Percentiles rank a stretch among this genome's conserved stretches.
These are phyloP conservation scores for Philopotamus ludificatus DNA, from an alignment of 1,140 invertebrate genomes.

Conservation along the genomic window DNA sequence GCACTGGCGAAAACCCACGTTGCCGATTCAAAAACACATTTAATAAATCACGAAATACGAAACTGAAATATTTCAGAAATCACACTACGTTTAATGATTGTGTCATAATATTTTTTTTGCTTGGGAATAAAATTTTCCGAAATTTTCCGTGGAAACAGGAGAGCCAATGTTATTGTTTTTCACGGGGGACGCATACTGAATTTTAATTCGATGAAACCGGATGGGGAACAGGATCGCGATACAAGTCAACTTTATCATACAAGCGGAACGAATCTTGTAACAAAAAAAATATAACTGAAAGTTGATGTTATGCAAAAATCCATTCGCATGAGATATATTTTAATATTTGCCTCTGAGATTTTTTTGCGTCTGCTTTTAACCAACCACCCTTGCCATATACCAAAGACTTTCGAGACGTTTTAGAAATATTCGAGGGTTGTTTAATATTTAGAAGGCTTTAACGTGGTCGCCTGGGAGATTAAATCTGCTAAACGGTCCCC, in stretches of 20 bases:
- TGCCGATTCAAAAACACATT: too few relatives aligned
- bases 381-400: background rate
- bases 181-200: slow-evolving; percentile 32
- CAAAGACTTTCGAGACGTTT: slow-evolving; percentile 5
- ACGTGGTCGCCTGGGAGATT: slow-evolving; percentile 14
- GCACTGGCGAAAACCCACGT: too few relatives aligned
- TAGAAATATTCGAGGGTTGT: slow-evolving; percentile 16
- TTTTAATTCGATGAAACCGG: slow-evolving; percentile 33
- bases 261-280: background rate
- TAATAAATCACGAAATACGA: background rate
- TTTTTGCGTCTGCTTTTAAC: background rate
- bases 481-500: slow-evolving; percentile 22
- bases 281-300: background rate
- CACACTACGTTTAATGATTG: slow-evolving; percentile 33
- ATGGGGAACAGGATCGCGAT: background rate
- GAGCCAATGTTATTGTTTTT: slow-evolving; percentile 40
- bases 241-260: slow-evolving; percentile 27
- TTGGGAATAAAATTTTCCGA: slow-evolving; percentile 23
- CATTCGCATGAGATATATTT: too few relatives aligned
- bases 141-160: slow-evolving; percentile 16
- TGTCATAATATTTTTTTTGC: slow-evolving; percentile 35
- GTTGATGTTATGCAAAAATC: background rate
- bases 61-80: slow-evolving; percentile 9
- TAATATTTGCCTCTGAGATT: too few relatives aligned
- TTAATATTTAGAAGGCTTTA: slow-evolving; percentile 22